Base-by-base conservation (phyloP, 2,888 invertebrate species). In the Ennomos quercinarius region DNA sequence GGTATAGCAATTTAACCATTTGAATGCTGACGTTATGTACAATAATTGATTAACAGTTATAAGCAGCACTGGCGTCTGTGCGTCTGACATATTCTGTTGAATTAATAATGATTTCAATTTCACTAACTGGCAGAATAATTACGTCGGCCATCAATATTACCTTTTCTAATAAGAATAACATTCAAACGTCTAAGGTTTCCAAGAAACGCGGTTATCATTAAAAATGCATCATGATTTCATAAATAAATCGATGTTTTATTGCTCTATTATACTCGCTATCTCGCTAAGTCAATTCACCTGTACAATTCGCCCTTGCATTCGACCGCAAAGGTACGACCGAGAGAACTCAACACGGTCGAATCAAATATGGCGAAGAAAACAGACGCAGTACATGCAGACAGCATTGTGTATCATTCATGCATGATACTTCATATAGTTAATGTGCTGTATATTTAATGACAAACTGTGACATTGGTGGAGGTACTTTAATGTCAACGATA, bases 321-420 rank as follows among this genome's bases (percentile, higher is more conserved):
- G 61, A 73, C 72, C 68, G 70, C 72, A 76, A 68, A 70, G 57
- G 63, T 44, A 51, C 66, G 78, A 79, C 12, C 13, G 37, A 27
- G 37, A 40, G 35, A 52, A 83, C 81, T 83, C 67, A 76, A 57
- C 27, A 27, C 57, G 68, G 74, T 73, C 78, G 68, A 63, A 70
- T 72, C 76, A 51, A 73, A 77, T 76, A 82, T 73, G 80, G 77
- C 71, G 61, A 73, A 72, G 75, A 77, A 79, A 76, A 77, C 71
- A 66, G 66, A 70, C 6, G 61, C 51, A 71, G 57, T 59, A 49
- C 57, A 57, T 57, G 48, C 50, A 58, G 49, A 57, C 61, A 57
- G 54, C 57, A 68, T 67, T 68, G 55, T 72, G 41, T 38, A 61
- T 49, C 57, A 64, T 61, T 68, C 63, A 69, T 66, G 63, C 59